Evolutionary conservation across 2,888 invertebrate genomes (phyloP).

Genomic region (Drosophila borealis): DNA sequence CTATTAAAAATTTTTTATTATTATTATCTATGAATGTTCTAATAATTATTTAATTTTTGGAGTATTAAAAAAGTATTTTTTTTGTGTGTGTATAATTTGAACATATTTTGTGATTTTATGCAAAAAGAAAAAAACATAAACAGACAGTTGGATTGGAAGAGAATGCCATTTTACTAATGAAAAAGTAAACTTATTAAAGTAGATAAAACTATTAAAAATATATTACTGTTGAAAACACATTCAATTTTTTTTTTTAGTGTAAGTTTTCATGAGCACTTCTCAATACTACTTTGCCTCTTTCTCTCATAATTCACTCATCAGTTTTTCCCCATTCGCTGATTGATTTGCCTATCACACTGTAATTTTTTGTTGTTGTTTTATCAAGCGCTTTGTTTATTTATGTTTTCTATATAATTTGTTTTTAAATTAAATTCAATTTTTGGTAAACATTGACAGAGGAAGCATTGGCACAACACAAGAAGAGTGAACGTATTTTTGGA

Average conservation of each 20-base stretch:
- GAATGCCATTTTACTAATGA: too few relatives aligned
- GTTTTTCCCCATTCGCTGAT: conserved; percentile 20
- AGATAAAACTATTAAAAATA: too few relatives aligned
- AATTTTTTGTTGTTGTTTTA: conserved; percentile 28
- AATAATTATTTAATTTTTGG: background rate
- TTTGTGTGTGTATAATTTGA: too few relatives aligned
- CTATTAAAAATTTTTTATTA: too few relatives aligned
- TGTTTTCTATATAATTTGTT: conserved; percentile 39
- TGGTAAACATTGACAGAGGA: conserved; percentile 38
- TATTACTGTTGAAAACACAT: too few relatives aligned
- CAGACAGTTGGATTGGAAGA: too few relatives aligned
- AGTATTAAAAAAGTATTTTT: background rate
- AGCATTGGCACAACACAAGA: conserved; percentile 7
- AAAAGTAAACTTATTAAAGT: too few relatives aligned
- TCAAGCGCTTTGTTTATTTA: conserved; percentile 61
- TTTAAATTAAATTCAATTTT: conserved; percentile 48
- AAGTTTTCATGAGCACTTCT: background rate
- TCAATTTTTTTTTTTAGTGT: background rate
- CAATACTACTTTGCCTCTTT: background rate
- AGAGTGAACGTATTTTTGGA: conserved; percentile 30
- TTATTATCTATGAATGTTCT: too few relatives aligned
- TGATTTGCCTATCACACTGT: conserved; percentile 29
- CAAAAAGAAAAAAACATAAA: too few relatives aligned
- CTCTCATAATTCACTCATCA: conserved; percentile 20
- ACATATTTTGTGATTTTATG: too few relatives aligned